Conservation (phyloP, 2,113 vertebrate genomes). For the Puffinus mauretanicus region DNA sequence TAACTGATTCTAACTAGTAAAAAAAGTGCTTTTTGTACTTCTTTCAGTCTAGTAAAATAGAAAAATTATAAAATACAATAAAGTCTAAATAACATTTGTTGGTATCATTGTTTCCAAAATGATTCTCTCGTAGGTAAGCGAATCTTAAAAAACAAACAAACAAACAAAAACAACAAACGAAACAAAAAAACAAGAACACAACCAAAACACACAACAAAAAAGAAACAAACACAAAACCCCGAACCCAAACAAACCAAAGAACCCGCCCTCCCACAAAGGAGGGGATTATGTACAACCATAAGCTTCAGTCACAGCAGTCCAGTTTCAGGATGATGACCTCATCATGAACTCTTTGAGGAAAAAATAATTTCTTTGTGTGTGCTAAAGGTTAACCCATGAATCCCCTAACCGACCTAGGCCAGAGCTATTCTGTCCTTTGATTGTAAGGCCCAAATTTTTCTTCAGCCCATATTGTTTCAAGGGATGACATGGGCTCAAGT, state of each 20-base stretch:
- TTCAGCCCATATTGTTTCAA: background rate
- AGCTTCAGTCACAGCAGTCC: background rate
- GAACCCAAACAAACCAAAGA: background rate
- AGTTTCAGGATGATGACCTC: background rate
- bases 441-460: background rate
- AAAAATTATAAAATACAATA: background rate
- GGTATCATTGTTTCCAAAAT: background rate
- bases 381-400: background rate
- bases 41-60: background rate
- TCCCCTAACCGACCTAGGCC: rapidly evolving
- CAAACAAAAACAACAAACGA: background rate
- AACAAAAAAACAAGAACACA: no score
- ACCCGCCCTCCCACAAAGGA: background rate
- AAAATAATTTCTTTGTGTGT: background rate
- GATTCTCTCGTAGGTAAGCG: background rate
- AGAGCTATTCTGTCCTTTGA: background rate
- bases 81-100: background rate
- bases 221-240: background rate
- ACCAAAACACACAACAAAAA: background rate
- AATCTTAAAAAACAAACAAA: background rate
- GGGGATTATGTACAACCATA: no score
- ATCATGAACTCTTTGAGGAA: background rate
- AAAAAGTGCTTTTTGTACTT: background rate
- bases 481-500: no score
- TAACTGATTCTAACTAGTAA: background rate